phyloP scores from a whole-genome alignment of 2,888 invertebrate species.

The Hesperia comma region DNA sequence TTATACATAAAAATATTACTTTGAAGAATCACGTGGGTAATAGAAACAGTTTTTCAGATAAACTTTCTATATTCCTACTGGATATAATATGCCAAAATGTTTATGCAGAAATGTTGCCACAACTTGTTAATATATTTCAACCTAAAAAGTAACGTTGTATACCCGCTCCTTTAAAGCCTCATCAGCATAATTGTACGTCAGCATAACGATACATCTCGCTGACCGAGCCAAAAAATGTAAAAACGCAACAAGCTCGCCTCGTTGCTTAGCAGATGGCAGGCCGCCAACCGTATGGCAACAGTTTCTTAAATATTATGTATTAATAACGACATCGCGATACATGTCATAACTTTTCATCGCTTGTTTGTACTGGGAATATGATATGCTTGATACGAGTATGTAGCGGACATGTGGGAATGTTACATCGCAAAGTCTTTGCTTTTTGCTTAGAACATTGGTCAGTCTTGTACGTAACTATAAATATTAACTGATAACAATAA shows the following conservation, averaged over 20 bases:
- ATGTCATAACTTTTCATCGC: conserved; percentile 26
- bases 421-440: too few relatives aligned
- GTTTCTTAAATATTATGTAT: conserved; percentile 24
- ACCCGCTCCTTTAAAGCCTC: not conserved
- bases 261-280: conserved; percentile 11
- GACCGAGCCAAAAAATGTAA: conserved; percentile 14
- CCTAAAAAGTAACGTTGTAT: not conserved
- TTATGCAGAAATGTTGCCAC: too few relatives aligned
- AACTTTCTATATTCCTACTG: too few relatives aligned
- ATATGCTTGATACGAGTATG: not conserved
- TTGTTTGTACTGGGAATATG: conserved; percentile 11
- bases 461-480: too few relatives aligned
- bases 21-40: too few relatives aligned
- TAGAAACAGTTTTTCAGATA: too few relatives aligned
- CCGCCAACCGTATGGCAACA: conserved; percentile 18
- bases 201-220: conserved; percentile 3
- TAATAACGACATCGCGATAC: conserved; percentile 13
- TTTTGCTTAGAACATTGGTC: too few relatives aligned
- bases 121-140: not conserved
- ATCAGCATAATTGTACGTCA: conserved; percentile 6
- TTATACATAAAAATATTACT: too few relatives aligned
- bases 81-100: too few relatives aligned
- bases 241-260: conserved; percentile 21
- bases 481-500: too few relatives aligned
- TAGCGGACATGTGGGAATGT: too few relatives aligned